A percentile compares a stretch with the other conserved stretches of the same genome.
These are phyloP conservation scores for Galleria mellonella DNA, from an alignment of 1,140 invertebrate species.

Conservation along the genomic window DNA sequence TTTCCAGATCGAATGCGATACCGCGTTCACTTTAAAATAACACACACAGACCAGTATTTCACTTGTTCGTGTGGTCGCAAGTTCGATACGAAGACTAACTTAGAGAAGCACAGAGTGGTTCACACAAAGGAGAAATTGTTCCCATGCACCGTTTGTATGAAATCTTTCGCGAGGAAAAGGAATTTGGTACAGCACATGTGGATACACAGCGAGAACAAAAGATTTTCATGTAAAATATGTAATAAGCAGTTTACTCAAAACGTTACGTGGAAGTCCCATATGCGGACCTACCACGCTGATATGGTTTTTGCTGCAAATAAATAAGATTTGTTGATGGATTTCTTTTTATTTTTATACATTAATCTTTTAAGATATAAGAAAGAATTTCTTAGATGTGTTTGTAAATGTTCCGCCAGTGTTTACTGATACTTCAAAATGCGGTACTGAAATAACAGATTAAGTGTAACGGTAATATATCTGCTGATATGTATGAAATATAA, in stretches of 20 bases:
- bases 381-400: too few relatives aligned
- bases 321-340: neutral
- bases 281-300: conserved; percentile 25
- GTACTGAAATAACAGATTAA: too few relatives aligned
- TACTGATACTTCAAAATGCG: too few relatives aligned
- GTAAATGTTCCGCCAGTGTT: too few relatives aligned
- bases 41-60: conserved; percentile 18
- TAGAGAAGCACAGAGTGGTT: conserved; percentile 46
- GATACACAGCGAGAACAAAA: conserved; percentile 74
- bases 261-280: conserved; percentile 26
- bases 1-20: conserved; percentile 14
- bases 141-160: conserved; percentile 62
- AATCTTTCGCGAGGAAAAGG: conserved; percentile 21
- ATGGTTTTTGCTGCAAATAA: neutral
- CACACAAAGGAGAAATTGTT: conserved; percentile 68
- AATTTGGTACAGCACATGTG: conserved; percentile 44
- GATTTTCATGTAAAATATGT: conserved; percentile 76
- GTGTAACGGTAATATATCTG: too few relatives aligned
- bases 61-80: conserved; percentile 18
- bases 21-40: conserved; percentile 19
- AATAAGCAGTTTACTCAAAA: conserved; percentile 73
- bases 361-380: too few relatives aligned
- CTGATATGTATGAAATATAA: too few relatives aligned
- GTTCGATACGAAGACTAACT: conserved; percentile 16
- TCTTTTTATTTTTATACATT: neutral